Percentiles rank a stretch among this genome's conserved stretches.
These are phyloP conservation scores for Cephus pygmeus DNA, from an alignment of 2,888 invertebrate species.

Conservation along the genomic window DNA sequence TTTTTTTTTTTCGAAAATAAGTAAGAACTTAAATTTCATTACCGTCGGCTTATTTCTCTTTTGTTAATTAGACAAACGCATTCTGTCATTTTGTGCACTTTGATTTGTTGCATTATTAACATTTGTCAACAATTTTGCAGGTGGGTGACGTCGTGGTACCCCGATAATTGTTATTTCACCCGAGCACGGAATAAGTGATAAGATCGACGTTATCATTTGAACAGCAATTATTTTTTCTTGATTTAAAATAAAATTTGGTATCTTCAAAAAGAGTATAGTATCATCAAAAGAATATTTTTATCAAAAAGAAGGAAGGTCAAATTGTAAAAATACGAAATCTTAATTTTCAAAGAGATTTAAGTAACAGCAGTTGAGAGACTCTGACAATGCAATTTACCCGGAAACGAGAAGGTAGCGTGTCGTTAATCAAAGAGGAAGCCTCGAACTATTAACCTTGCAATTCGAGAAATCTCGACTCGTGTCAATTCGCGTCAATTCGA, in stretches of 20 bases:
- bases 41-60: neutral
- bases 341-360: neutral
- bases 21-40: neutral
- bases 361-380: neutral
- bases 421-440: conserved; percentile 17
- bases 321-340: too few relatives aligned
- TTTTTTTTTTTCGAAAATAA: neutral
- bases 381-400: neutral
- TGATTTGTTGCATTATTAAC: neutral
- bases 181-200: neutral
- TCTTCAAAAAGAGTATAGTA: neutral
- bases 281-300: neutral
- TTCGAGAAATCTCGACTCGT: conserved; percentile 19
- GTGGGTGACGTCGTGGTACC: neutral
- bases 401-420: neutral
- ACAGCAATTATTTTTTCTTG: neutral
- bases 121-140: neutral
- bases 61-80: neutral
- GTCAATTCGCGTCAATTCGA: neutral
- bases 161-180: neutral
- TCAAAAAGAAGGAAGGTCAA: neutral
- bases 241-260: neutral
- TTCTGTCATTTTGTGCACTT: neutral
- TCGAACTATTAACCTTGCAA: conserved; percentile 28
- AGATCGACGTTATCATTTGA: neutral